phyloP scores from a whole-genome alignment of 2,888 invertebrate genomes.

The Poecilus cupreus region DNA sequence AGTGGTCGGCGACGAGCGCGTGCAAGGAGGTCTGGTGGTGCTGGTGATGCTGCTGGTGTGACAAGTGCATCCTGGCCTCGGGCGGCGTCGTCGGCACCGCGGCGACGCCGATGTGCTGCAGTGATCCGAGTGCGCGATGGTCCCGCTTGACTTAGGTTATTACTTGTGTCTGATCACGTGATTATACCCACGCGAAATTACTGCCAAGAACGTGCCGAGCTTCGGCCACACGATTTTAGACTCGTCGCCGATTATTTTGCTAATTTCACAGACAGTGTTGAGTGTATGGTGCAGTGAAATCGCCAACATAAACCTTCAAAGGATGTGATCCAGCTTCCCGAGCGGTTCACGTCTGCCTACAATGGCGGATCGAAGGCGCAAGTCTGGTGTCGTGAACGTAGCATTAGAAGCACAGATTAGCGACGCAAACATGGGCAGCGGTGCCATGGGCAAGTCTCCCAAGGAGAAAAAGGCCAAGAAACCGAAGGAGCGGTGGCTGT shows the following conservation, averaged over 20 bases:
- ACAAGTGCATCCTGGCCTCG: constrained; percentile 21
- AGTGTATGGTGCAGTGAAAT: background rate
- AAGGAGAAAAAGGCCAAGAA: constrained; percentile 75
- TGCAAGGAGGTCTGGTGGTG: constrained; percentile 16
- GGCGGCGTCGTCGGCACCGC: background rate
- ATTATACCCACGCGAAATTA: constrained; percentile 48
- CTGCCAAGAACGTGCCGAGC: constrained; percentile 52
- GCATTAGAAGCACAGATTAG: constrained; percentile 73
- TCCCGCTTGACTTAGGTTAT: constrained; percentile 49
- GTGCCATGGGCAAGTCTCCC: constrained; percentile 76
- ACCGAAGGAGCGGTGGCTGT: constrained; percentile 88
- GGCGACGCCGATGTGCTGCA: constrained; percentile 14
- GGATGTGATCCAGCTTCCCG: background rate
- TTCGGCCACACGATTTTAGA: constrained; percentile 36
- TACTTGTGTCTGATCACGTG: constrained; percentile 45
- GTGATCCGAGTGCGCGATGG: constrained; percentile 27
- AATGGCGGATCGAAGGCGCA: constrained; percentile 67
- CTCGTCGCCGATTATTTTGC: constrained; percentile 7
- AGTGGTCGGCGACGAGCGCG: constrained; percentile 57
- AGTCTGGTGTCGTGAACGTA: constrained; percentile 64
- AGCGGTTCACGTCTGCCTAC: constrained; percentile 45
- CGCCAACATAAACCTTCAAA: background rate
- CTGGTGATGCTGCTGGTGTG: constrained; percentile 5
- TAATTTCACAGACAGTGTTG: background rate
- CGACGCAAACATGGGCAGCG: constrained; percentile 68